A percentile compares a stretch with the other conserved stretches of the same genome.
Evolutionary conservation across 1,140 invertebrate species (phyloP).

Genomic region (Trichogramma pretiosum): DNA sequence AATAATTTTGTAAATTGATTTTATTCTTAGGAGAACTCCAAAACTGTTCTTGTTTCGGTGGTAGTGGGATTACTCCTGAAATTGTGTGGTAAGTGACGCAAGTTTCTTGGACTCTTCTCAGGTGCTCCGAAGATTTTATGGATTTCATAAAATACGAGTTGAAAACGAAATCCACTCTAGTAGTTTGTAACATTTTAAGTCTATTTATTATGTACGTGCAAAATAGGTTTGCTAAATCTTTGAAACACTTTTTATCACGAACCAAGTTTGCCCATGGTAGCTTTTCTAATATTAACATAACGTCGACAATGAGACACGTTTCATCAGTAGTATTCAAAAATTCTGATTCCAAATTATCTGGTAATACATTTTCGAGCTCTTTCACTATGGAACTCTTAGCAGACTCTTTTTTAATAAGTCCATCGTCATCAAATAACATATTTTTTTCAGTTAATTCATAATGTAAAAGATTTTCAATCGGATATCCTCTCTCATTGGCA

Average conservation of each 20-base stretch:
- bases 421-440: neutral
- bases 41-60: conserved; percentile 1
- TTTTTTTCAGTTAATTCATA: neutral
- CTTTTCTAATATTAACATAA: neutral
- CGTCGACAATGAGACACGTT: neutral
- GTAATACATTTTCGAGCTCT: neutral
- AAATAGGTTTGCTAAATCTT: neutral
- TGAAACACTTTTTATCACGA: neutral
- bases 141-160: conserved; percentile 7
- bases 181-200: neutral
- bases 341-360: neutral
- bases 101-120: neutral
- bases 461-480: neutral
- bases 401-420: conserved; percentile 2
- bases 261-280: neutral
- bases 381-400: neutral
- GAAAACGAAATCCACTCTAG: conserved; percentile 14
- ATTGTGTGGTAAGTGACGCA: neutral
- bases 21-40: conserved; percentile 1
- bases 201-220: neutral
- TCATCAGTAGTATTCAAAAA: neutral
- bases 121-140: conserved; percentile 3
- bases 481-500: neutral
- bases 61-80: neutral
- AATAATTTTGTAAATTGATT: neutral